Conservation (phyloP, 2,113 vertebrate genomes). For the Melanocharis versteri region DNA sequence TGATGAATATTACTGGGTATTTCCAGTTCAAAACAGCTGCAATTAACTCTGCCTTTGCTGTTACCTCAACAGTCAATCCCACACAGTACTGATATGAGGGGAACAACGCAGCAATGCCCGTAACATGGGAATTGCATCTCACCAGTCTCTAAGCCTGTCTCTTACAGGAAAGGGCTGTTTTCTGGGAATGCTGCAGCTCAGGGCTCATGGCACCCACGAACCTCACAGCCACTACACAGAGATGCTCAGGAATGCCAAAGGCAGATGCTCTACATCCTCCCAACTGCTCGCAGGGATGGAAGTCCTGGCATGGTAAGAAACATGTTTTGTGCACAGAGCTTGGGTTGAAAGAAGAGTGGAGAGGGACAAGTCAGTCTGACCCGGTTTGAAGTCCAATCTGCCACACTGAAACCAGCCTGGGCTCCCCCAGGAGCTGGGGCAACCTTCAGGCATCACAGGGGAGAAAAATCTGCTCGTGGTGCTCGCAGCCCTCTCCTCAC, state of each 20-base stretch:
- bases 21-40: neutral
- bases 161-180: accelerated
- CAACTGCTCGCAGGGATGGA: neutral
- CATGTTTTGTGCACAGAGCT: neutral
- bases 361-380: neutral
- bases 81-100: neutral
- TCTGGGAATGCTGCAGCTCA: neutral
- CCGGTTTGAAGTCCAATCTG: neutral
- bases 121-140: neutral
- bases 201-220: neutral
- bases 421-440: neutral
- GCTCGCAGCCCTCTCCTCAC: neutral
- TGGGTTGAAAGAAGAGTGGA: neutral
- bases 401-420: accelerated
- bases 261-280: neutral
- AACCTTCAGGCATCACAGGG: neutral
- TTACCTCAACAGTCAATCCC: neutral
- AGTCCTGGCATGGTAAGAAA: neutral
- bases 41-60: neutral
- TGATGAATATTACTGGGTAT: neutral
- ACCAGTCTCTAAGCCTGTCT: neutral
- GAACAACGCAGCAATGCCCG: accelerated
- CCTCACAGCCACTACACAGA: neutral
- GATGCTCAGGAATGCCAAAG: neutral
- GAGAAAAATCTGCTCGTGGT: neutral